These are phyloP conservation scores for Struthidea cinerea DNA, from an alignment of 2,113 vertebrate species.

Conservation along the genomic window DNA sequence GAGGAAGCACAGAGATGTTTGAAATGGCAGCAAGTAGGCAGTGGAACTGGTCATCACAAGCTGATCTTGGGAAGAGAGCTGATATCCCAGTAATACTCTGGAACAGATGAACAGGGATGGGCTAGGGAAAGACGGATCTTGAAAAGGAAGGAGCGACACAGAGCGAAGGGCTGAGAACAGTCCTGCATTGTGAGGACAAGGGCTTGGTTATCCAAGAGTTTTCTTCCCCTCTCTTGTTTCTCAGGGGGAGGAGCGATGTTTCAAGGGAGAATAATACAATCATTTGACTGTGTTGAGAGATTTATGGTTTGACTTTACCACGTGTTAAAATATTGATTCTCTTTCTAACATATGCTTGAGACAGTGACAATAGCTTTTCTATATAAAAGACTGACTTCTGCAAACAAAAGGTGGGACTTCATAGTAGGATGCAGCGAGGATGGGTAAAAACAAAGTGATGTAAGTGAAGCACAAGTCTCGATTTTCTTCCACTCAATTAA, in stretches of 20 bases:
- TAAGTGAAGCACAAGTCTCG: background rate
- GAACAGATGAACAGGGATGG: background rate
- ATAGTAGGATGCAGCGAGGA: background rate
- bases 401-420: conserved; percentile 9
- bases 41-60: background rate
- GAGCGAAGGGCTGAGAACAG: background rate
- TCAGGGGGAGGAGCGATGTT: background rate
- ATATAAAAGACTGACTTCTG: background rate
- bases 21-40: background rate
- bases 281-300: conserved; percentile 31
- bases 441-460: conserved; percentile 23
- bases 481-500: conserved; percentile 58
- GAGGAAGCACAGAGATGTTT: background rate
- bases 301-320: conserved; percentile 28
- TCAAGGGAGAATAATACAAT: conserved; percentile 40
- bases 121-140: background rate
- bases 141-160: background rate
- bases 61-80: background rate
- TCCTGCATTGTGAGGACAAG: conserved; percentile 32
- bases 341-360: conserved; percentile 18
- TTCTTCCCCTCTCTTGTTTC: conserved; percentile 51
- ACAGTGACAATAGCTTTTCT: background rate
- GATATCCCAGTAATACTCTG: background rate
- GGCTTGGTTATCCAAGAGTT: conserved; percentile 34
- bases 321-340: conserved; percentile 52